phyloP scores from a whole-genome alignment of 2,797 vertebrate genomes.

The Platalea minor region DNA sequence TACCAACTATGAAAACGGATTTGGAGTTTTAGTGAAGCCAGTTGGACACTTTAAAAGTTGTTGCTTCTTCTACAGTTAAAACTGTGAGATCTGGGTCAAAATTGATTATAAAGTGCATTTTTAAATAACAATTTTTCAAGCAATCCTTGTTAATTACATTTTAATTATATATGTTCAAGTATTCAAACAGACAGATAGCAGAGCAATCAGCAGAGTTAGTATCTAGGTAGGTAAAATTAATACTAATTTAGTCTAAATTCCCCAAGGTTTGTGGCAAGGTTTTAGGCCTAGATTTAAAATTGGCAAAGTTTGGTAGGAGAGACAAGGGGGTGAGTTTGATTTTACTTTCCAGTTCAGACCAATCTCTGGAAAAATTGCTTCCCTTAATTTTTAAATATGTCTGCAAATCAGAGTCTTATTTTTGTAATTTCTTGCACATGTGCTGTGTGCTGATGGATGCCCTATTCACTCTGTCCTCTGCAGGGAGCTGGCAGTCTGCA shows the following conservation, averaged over 20 bases:
- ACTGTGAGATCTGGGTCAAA: not conserved
- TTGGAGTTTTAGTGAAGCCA: not conserved
- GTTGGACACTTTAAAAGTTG: not conserved
- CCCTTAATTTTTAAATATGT: not conserved
- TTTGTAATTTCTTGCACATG: not conserved
- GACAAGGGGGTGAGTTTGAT: not conserved
- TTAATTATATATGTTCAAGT: not conserved
- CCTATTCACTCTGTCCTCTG: not conserved
- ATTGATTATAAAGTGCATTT: not conserved
- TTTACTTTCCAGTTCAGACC: not conserved
- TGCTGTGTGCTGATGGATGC: not conserved
- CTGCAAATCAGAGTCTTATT: not conserved
- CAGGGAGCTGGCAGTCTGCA: not conserved
- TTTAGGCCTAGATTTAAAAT: not conserved
- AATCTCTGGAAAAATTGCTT: not conserved
- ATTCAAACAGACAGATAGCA: not conserved
- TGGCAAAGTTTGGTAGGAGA: not conserved
- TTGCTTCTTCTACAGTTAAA: not conserved
- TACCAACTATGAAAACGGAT: not conserved
- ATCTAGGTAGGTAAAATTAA: not conserved
- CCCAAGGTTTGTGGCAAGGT: not conserved
- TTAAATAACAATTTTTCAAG: constrained; percentile 4
- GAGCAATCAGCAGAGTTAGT: not conserved
- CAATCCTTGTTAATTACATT: not conserved
- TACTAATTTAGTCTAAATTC: not conserved